Evolutionary conservation across 2,113 vertebrate species (phyloP).

Genomic region (Nymphicus hollandicus): DNA sequence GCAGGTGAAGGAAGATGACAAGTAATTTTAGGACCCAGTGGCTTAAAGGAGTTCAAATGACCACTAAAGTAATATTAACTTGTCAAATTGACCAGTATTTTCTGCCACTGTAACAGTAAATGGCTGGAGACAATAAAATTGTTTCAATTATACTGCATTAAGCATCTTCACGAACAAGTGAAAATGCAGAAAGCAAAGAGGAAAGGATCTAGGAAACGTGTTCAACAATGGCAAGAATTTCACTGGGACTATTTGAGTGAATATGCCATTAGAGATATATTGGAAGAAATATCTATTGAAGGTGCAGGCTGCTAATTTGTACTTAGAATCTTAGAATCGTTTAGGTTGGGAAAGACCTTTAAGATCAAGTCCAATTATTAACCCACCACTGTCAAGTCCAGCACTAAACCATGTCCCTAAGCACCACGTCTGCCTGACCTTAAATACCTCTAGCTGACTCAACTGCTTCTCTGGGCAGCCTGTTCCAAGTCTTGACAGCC

Average conservation of each 20-base stretch:
- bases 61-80: conserved; percentile 80
- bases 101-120: conserved; percentile 77
- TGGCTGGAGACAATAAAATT: conserved; percentile 83
- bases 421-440: background rate
- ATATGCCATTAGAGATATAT: background rate
- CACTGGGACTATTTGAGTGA: background rate
- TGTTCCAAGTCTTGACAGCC: background rate
- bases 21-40: conserved; percentile 75
- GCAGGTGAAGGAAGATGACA: conserved; percentile 74
- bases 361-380: background rate
- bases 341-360: background rate
- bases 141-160: conserved; percentile 85
- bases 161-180: conserved; percentile 62
- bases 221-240: conserved; percentile 42
- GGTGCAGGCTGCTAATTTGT: background rate
- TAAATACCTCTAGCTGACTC: background rate
- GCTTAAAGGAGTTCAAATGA: conserved; percentile 83
- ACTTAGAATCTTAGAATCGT: background rate
- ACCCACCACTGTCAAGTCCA: background rate
- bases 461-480: background rate
- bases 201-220: conserved; percentile 18
- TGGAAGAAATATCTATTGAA: background rate
- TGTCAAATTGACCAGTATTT: conserved; percentile 84
- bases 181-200: conserved; percentile 68
- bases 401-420: background rate